Evolutionary conservation across 2,888 invertebrate species (phyloP).

Genomic region (Synanthedon vespiformis): DNA sequence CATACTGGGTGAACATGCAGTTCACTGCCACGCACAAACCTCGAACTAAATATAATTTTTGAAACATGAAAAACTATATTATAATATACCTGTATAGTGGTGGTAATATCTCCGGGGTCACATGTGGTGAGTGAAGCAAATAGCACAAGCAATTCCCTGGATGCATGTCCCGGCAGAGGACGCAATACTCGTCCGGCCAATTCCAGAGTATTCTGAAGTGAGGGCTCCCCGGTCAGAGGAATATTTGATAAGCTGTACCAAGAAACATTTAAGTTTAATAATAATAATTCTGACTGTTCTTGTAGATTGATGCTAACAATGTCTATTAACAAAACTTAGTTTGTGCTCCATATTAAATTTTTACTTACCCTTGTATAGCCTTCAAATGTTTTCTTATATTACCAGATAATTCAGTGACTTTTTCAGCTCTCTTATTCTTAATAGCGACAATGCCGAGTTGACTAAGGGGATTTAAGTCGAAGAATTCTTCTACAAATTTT

Average conservation of each 20-base stretch:
- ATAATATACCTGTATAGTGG: conserved; percentile 76
- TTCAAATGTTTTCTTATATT: conserved; percentile 84
- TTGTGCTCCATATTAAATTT: background rate
- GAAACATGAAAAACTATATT: no score
- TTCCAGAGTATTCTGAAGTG: conserved; percentile 94
- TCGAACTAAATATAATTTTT: no score
- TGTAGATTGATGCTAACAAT: background rate
- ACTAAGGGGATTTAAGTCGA: conserved; percentile 98
- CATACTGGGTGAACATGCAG: no score
- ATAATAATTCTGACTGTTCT: background rate
- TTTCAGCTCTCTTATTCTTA: conserved; percentile 94
- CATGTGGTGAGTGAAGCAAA: conserved; percentile 96
- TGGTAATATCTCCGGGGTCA: conserved; percentile 92
- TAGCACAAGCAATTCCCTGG: conserved; percentile 91
- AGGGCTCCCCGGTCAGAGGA: conserved; percentile 90
- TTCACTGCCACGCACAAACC: no score
- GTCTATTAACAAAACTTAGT: background rate
- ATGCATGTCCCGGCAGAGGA: conserved; percentile 93
- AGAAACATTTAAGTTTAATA: background rate
- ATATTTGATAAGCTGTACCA: conserved; percentile 69
- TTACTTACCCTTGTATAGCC: conserved; percentile 67
- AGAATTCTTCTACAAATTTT: conserved; percentile 95
- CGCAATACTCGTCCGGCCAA: conserved; percentile 86
- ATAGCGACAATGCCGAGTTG: conserved; percentile 94
- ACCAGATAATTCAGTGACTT: conserved; percentile 90